These are phyloP conservation scores for Sturnira hondurensis DNA, from an alignment of 2,113 vertebrate genomes.

Conservation along the genomic window DNA sequence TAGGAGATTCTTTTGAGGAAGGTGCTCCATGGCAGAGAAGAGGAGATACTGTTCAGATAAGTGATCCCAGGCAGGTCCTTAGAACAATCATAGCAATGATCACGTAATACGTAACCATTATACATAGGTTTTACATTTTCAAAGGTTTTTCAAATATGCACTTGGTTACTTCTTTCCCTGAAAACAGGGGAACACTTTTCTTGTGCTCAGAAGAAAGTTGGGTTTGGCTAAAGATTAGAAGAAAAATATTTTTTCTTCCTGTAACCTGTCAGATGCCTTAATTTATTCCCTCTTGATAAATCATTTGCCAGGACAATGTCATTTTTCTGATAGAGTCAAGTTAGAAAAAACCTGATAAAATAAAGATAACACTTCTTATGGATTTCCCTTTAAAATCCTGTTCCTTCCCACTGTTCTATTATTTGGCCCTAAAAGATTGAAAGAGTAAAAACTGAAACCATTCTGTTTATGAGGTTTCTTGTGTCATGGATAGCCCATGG, in stretches of 20 bases:
- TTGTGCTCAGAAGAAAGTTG: not conserved
- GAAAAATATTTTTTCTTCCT: not conserved
- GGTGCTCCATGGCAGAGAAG: not conserved
- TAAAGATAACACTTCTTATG: not conserved
- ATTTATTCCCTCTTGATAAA: not conserved
- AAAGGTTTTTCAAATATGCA: not conserved
- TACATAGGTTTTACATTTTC: too few relatives aligned
- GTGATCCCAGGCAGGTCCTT: not conserved
- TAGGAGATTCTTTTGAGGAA: not conserved
- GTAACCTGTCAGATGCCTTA: not conserved
- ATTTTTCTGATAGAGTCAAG: not conserved
- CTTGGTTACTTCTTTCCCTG: not conserved
- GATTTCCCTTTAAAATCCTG: not conserved
- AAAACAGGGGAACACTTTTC: not conserved
- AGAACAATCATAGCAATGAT: too few relatives aligned
- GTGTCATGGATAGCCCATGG: too few relatives aligned
- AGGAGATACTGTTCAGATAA: not conserved
- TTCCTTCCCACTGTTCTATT: not conserved
- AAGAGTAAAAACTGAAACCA: not conserved
- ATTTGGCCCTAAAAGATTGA: not conserved
- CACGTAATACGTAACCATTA: accelerated
- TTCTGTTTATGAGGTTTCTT: not conserved
- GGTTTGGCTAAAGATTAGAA: not conserved
- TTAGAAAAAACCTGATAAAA: not conserved
- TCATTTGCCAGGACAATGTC: not conserved